A percentile compares a stretch with the other conserved stretches of the same genome.
Evolutionary conservation across 2,797 vertebrate species (phyloP).

Genomic region (Chanos chanos): DNA sequence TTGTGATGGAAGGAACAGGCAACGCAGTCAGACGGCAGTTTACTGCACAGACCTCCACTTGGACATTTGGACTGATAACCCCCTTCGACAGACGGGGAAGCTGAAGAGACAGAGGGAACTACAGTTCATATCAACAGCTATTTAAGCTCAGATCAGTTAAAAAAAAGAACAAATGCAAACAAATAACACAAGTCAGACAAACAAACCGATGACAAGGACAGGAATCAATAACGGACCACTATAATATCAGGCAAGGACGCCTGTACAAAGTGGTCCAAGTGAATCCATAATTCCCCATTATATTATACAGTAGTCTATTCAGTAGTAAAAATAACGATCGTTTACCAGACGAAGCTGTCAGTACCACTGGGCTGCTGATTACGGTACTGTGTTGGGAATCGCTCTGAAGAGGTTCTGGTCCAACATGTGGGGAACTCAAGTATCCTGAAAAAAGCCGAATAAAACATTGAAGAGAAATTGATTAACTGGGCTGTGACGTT

Average conservation of each 20-base stretch:
- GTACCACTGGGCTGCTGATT: conserved; percentile 62
- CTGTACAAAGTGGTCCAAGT: too few species aligned
- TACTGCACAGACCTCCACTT: conserved; percentile 82
- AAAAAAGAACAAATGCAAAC: background rate
- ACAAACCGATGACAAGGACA: background rate
- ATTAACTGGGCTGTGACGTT: too few species aligned
- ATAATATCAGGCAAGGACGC: too few species aligned
- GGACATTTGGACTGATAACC: conserved; percentile 74
- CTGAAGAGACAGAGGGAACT: too few species aligned
- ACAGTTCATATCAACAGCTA: too few species aligned
- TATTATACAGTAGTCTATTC: background rate
- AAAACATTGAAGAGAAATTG: background rate
- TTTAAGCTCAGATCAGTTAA: too few species aligned
- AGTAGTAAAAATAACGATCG: too few species aligned
- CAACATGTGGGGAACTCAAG: conserved; percentile 67
- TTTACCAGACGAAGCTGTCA: conserved; percentile 61
- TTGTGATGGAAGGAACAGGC: conserved; percentile 82
- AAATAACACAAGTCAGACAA: background rate
- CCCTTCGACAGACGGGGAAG: conserved; percentile 46
- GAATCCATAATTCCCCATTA: too few species aligned
- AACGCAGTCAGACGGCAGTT: conserved; percentile 83
- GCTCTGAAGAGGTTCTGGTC: conserved; percentile 58
- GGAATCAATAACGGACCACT: too few species aligned
- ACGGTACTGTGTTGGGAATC: conserved; percentile 61
- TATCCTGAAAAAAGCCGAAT: conserved; percentile 57